Conservation (phyloP, 1,140 invertebrate species). For the Mizuhopecten yessoensis region DNA sequence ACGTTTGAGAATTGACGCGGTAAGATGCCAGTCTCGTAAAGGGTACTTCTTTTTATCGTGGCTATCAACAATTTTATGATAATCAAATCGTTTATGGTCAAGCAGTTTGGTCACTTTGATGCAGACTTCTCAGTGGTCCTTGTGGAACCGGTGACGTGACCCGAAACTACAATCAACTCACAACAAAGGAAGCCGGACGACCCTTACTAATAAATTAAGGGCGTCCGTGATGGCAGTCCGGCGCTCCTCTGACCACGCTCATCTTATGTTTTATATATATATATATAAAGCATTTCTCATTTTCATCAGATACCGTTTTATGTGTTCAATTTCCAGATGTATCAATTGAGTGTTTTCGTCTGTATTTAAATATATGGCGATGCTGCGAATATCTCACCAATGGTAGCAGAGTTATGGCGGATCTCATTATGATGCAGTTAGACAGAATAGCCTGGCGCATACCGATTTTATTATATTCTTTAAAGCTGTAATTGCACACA, state of each 20-base stretch:
- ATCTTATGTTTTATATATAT: not conserved
- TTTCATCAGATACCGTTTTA: not conserved
- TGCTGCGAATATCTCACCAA: too few relatives aligned
- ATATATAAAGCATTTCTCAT: too few relatives aligned
- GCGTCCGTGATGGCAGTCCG: not conserved
- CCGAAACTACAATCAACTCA: not conserved
- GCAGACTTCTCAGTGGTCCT: not conserved
- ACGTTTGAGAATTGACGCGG: not conserved
- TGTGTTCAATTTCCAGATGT: not conserved
- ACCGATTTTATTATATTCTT: too few relatives aligned
- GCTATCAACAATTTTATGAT: conserved; percentile 20
- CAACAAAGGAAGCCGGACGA: not conserved
- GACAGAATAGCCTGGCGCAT: too few relatives aligned
- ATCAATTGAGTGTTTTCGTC: not conserved
- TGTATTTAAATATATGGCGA: not conserved
- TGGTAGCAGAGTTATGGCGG: too few relatives aligned
- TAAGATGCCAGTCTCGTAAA: not conserved
- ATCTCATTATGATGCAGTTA: too few relatives aligned
- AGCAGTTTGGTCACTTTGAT: conserved; percentile 16
- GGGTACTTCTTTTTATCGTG: conserved; percentile 22
- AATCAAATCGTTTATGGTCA: conserved; percentile 28
- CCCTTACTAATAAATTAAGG: not conserved
- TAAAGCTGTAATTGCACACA: too few relatives aligned
- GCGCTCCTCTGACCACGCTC: not conserved
- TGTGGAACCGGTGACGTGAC: conserved; percentile 11